Evolutionary conservation across 35 echinoderm and acorn worm species (phyloP).

Genomic region (Ophiothrix spiculata): DNA sequence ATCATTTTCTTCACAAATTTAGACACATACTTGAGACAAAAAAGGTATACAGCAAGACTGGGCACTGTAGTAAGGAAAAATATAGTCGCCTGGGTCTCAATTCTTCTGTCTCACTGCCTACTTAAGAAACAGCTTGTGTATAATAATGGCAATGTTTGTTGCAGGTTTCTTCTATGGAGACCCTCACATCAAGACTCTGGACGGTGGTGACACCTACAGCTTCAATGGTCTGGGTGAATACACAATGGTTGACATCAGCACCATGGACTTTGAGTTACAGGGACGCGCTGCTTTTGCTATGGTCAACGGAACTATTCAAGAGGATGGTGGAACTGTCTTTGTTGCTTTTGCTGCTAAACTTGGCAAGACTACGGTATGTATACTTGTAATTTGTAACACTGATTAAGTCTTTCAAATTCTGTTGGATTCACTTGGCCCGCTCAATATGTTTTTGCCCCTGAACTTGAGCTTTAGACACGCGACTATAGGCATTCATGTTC

Average conservation of each 20-base stretch:
- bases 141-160: too few relatives aligned
- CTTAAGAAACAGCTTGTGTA: too few relatives aligned
- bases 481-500: too few relatives aligned
- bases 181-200: not conserved
- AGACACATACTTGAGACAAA: not conserved
- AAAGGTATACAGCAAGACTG: not conserved
- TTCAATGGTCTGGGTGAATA: not conserved
- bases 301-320: not conserved
- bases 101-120: not conserved
- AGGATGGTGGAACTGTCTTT: not conserved
- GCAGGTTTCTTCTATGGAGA: not conserved
- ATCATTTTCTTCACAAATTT: not conserved
- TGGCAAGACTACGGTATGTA: not conserved
- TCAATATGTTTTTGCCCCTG: too few relatives aligned
- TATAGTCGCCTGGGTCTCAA: not conserved
- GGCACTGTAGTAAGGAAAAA: not conserved
- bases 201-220: not conserved
- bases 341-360: not conserved
- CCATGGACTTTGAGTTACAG: not conserved
- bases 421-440: too few relatives aligned
- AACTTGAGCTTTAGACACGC: too few relatives aligned
- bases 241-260: not conserved
- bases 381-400: too few relatives aligned
- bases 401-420: too few relatives aligned
- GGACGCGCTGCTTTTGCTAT: not conserved